Evolutionary conservation across 2,797 vertebrate species (phyloP), one percentile per base, ranked within the genome.

Genomic region (Coregonus suidteri): DNA sequence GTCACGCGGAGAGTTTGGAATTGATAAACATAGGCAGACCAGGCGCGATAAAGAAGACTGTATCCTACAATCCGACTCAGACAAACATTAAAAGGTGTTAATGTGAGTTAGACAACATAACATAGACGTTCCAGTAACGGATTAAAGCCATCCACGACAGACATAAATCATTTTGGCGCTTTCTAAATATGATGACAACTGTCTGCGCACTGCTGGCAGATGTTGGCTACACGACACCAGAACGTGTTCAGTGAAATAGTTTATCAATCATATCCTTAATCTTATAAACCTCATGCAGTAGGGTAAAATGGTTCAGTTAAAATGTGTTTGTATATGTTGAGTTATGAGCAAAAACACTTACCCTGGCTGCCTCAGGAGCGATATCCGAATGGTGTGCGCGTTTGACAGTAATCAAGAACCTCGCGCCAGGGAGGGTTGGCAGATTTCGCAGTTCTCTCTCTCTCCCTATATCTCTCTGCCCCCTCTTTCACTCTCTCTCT

Each of bases 341-440:
- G 18, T 70, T 41, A 54, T 76, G 77, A 54, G 71, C 51, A 14
- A n/a, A 75, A 76, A 84, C 82, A 91, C 92, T 94, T 87, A 94
- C 93, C 88, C 84, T 92, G 90, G 41, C 9, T 47, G 41, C 84
- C 88, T 83, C 86, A 41, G 71, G 84, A 91, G 78, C 81, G 75
- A 79, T 54, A 81, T 80, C 78, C 74, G 79, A 82, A 88, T 91
- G 91, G 91, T 91, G 91, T 86, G 88, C 86, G 84, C 89, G 85
- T 87, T 66, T n/a, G 90, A 86, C 89, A 88, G 88, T 78, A 88
- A 89, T 85, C 85, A 87, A 89, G 84, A 87, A 85, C 81, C 91
- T 91, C 91, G 85, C 88, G 87, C 85, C 86, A 82, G 85, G 88
- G 86, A 89, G 84, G 83, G 80, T 84, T 74, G 84, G 74, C 85